Conservation (phyloP, 2,888 invertebrate species). For the Hylaea fasciaria region DNA sequence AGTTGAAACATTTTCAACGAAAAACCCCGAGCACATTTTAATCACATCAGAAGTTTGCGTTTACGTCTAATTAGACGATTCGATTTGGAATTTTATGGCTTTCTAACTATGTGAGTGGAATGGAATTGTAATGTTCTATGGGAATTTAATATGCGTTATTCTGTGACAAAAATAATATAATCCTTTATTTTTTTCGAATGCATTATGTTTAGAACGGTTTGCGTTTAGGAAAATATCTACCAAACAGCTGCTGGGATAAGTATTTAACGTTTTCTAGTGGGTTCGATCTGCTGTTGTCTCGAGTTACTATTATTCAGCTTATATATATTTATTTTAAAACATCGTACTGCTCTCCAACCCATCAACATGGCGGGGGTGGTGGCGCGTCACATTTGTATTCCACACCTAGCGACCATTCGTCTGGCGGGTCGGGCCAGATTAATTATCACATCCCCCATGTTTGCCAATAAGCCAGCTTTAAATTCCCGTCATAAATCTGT, state of each 20-base stretch:
- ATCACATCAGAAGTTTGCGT: conserved; percentile 51
- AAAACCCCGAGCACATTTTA: conserved; percentile 45
- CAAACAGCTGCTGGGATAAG: too few relatives aligned
- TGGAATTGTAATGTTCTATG: not conserved
- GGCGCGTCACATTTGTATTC: conserved; percentile 76
- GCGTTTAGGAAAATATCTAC: too few relatives aligned
- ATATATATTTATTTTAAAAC: conserved; percentile 17
- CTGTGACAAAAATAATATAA: too few relatives aligned
- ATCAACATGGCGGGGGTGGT: conserved; percentile 50
- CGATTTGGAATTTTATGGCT: not conserved
- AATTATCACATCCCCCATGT: conserved; percentile 81
- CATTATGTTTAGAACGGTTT: too few relatives aligned
- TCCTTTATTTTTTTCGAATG: too few relatives aligned
- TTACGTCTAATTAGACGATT: not conserved
- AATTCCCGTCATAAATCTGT: conserved; percentile 70
- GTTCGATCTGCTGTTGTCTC: not conserved
- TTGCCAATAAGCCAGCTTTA: conserved; percentile 77
- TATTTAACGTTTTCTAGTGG: too few relatives aligned
- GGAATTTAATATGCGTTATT: not conserved
- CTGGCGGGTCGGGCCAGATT: conserved; percentile 81
- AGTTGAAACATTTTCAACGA: conserved; percentile 48
- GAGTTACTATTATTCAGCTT: too few relatives aligned
- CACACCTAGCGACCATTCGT: conserved; percentile 68
- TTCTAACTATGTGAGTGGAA: not conserved
- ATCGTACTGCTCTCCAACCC: conserved; percentile 16